Percentiles rank a stretch among this genome's conserved stretches.
Evolutionary conservation across 2,113 vertebrate genomes (phyloP).

Genomic region (Leucoraja erinaceus): DNA sequence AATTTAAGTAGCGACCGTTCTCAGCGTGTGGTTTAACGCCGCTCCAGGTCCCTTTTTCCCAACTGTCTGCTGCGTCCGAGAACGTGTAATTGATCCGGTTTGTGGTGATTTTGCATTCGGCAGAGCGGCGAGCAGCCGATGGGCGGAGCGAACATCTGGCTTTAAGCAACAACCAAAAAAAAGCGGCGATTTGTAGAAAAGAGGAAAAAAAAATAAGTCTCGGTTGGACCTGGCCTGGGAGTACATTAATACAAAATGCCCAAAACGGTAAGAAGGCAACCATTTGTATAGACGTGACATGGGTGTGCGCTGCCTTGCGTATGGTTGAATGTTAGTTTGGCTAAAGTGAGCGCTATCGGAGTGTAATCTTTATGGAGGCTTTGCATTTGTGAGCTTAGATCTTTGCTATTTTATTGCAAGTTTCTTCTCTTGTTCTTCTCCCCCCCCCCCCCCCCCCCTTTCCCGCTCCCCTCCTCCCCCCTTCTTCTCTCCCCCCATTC

Average conservation of each 20-base stretch:
- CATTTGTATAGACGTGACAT: background rate
- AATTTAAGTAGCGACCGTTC: background rate
- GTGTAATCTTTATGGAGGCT: background rate
- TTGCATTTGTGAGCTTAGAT: background rate
- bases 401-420: background rate
- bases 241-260: background rate
- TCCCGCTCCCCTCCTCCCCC: too few species aligned
- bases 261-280: background rate
- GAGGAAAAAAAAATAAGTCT: background rate
- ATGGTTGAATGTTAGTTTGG: background rate
- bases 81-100: background rate
- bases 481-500: too few species aligned
- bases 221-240: background rate
- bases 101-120: background rate
- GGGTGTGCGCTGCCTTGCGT: background rate
- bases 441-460: background rate
- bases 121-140: slow-evolving; percentile 1
- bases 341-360: background rate
- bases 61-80: background rate
- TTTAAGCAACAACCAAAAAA: background rate
- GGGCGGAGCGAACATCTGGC: background rate
- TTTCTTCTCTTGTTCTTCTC: background rate
- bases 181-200: background rate
- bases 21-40: background rate
- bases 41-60: background rate